These are phyloP conservation scores for Eugnorisma glareosa DNA, from an alignment of 2,888 invertebrate genomes.

Conservation along the genomic window DNA sequence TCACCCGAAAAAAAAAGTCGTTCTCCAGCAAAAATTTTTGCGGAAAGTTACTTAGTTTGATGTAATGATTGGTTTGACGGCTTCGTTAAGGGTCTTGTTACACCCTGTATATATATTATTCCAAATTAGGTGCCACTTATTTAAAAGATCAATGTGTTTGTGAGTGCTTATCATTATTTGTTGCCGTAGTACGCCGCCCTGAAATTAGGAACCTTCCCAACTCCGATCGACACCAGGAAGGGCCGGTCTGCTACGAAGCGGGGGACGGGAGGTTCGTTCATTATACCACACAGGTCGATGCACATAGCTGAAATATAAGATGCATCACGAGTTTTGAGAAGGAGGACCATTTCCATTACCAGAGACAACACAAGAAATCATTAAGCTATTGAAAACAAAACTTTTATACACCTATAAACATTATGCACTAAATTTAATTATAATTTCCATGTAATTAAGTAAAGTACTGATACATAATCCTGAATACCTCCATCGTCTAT, in stretches of 20 bases:
- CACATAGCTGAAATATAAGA: constrained; percentile 44
- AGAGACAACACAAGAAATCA: background rate
- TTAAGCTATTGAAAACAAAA: no score
- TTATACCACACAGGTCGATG: constrained; percentile 8
- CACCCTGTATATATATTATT: background rate
- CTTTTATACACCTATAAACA: no score
- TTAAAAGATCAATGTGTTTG: background rate
- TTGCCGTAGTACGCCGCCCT: constrained; percentile 71
- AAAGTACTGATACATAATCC: no score
- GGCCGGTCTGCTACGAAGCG: constrained; percentile 66
- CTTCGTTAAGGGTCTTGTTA: no score
- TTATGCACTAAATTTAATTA: no score
- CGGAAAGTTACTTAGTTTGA: no score
- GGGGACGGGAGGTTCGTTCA: constrained; percentile 66
- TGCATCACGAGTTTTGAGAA: constrained; percentile 19
- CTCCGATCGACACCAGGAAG: constrained; percentile 36
- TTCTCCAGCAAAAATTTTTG: no score
- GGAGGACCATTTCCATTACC: constrained; percentile 1
- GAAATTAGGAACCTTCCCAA: constrained; percentile 66
- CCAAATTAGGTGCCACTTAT: background rate
- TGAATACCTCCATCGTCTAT: no score
- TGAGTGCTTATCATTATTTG: constrained; percentile 4
- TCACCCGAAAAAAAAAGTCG: no score
- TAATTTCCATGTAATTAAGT: no score
- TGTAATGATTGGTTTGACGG: no score